These are phyloP conservation scores for Malthinus flaveolus DNA, from an alignment of 2,888 invertebrate genomes.

Conservation along the genomic window DNA sequence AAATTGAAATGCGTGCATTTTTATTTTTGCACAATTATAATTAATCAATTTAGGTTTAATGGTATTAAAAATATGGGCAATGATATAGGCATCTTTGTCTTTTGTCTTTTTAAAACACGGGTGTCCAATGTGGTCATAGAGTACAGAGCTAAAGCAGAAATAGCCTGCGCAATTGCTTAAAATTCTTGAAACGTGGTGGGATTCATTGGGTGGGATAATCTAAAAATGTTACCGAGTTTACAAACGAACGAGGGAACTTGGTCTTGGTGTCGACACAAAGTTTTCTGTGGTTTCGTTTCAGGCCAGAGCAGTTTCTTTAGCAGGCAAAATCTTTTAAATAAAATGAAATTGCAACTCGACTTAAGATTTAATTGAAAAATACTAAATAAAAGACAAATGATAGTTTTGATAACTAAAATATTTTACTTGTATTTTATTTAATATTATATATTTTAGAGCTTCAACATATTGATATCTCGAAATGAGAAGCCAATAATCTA, in stretches of 20 bases:
- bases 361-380: too few species aligned
- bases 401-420: too few species aligned
- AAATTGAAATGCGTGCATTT: neutral
- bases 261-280: conserved; percentile 10
- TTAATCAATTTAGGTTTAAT: too few species aligned
- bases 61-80: too few species aligned
- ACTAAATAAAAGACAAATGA: too few species aligned
- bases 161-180: conserved; percentile 5
- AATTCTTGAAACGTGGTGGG: conserved; percentile 1
- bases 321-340: conserved; percentile 15
- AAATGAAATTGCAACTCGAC: too few species aligned
- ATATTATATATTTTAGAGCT: too few species aligned
- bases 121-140: neutral
- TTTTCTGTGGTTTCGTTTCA: conserved; percentile 10
- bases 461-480: too few species aligned
- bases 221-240: conserved; percentile 17
- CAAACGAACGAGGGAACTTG: conserved; percentile 12
- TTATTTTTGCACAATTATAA: neutral
- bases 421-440: too few species aligned
- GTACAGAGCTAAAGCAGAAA: too few species aligned
- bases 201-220: conserved; percentile 15
- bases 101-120: neutral
- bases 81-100: too few species aligned
- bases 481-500: too few species aligned
- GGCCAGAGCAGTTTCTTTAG: conserved; percentile 16